These are phyloP conservation scores for Pangasius mekongensis DNA, from an alignment of 2,797 vertebrate species.

Conservation along the genomic window DNA sequence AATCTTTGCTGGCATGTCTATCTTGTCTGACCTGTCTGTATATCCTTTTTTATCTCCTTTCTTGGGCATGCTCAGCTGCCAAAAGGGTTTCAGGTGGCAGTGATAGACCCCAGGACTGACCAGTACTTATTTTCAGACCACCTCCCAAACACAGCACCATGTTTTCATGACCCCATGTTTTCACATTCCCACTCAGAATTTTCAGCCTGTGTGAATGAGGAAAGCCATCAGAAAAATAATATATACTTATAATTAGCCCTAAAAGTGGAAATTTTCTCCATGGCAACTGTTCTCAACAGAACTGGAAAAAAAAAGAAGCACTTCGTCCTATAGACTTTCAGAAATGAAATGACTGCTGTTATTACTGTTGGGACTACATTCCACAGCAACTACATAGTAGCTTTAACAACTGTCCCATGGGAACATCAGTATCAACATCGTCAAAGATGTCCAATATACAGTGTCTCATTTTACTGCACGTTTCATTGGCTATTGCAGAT, in stretches of 20 bases:
- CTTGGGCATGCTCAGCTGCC: constrained; percentile 64
- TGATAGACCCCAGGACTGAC: constrained; percentile 75
- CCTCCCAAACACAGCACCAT: constrained; percentile 28
- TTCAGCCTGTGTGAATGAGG: constrained; percentile 57
- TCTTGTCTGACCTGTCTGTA: constrained; percentile 33
- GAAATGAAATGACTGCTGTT: neutral
- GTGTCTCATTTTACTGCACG: neutral
- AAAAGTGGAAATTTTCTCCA: neutral
- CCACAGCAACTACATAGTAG: neutral
- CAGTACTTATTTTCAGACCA: constrained; percentile 66
- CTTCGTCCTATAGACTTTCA: neutral
- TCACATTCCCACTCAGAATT: constrained; percentile 67
- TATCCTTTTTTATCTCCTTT: constrained; percentile 62
- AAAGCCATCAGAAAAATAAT: constrained; percentile 23
- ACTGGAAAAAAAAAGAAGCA: neutral
- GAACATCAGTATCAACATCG: neutral
- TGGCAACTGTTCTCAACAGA: constrained; percentile 12
- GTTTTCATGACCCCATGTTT: constrained; percentile 57
- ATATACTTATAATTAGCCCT: neutral
- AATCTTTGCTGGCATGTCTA: constrained; percentile 40
- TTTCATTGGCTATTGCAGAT: neutral
- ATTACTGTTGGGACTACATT: neutral
- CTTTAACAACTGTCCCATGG: neutral
- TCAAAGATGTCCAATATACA: neutral
- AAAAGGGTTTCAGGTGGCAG: constrained; percentile 66